Evolutionary conservation across 30 jellyfish, hydroid and myxozoan genomes (phyloP).

Genomic region (Calvadosia cruxmelitensis): DNA sequence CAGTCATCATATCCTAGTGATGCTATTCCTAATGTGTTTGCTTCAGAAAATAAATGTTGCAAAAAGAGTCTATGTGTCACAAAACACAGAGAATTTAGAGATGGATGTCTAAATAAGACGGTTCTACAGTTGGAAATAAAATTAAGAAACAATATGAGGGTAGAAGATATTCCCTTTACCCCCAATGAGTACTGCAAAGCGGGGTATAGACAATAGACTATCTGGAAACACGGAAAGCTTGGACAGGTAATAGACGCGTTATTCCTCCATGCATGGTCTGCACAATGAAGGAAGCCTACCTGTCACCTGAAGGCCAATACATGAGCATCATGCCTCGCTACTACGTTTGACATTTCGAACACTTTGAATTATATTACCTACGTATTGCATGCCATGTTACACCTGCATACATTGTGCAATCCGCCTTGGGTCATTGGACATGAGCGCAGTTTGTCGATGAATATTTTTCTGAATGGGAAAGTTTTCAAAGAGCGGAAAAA

Average conservation of each 20-base stretch:
- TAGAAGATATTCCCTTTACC: background rate
- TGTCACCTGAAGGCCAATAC: background rate
- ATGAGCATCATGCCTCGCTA: background rate
- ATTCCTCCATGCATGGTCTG: slow-evolving; percentile 12
- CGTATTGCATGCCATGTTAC: background rate
- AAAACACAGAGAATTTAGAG: slow-evolving; percentile 4
- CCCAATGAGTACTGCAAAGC: slow-evolving; percentile 15
- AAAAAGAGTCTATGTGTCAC: slow-evolving; percentile 9
- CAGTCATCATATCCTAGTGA: too few species aligned
- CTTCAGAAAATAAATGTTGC: slow-evolving; percentile 20
- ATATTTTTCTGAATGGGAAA: too few species aligned
- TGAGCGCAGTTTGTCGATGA: too few species aligned
- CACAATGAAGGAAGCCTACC: slow-evolving; percentile 5
- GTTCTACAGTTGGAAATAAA: slow-evolving; percentile 13
- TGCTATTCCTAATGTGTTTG: too few species aligned
- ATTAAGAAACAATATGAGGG: slow-evolving; percentile 5
- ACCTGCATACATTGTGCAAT: slow-evolving; percentile 15
- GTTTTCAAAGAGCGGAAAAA: too few species aligned
- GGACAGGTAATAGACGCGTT: slow-evolving; percentile 15
- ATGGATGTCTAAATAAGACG: slow-evolving; percentile 7
- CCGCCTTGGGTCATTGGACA: slow-evolving; percentile 14
- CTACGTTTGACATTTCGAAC: too few species aligned
- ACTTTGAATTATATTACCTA: background rate
- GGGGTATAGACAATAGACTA: slow-evolving; percentile 8
- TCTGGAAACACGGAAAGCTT: slow-evolving; percentile 15